These are phyloP conservation scores for Pseudomyrmex flavicornis DNA, from an alignment of 1,140 invertebrate species.

Conservation along the genomic window DNA sequence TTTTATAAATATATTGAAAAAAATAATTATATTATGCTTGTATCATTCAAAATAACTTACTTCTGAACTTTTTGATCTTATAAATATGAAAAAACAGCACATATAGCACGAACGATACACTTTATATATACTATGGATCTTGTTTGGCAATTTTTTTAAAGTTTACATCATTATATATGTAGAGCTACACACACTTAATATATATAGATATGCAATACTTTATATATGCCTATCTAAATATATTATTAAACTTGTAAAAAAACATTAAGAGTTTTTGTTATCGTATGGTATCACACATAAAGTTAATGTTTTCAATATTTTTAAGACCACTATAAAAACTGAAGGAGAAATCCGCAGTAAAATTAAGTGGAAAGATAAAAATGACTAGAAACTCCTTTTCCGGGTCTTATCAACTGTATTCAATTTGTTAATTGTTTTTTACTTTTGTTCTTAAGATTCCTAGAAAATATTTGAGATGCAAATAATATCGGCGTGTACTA, in stretches of 20 bases:
- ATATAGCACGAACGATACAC: slow-evolving; percentile 45
- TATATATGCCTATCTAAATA: slow-evolving; percentile 18
- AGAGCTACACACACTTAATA: background rate
- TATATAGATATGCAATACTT: slow-evolving; percentile 29
- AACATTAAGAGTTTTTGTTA: slow-evolving; percentile 20
- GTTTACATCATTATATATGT: background rate
- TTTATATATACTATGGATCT: slow-evolving; percentile 14
- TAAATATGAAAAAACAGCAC: slow-evolving; percentile 31
- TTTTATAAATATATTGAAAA: slow-evolving; percentile 20
- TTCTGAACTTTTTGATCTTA: slow-evolving; percentile 22
- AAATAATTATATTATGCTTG: slow-evolving; percentile 20
- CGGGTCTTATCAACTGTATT: slow-evolving; percentile 22
- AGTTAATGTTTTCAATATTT: slow-evolving; percentile 18
- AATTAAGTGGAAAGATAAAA: slow-evolving; percentile 48
- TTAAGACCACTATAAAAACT: slow-evolving; percentile 22
- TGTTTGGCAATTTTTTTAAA: slow-evolving; percentile 20
- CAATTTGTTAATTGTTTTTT: background rate
- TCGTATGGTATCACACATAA: background rate
- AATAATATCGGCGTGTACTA: background rate
- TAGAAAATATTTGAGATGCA: background rate
- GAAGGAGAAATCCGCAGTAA: background rate
- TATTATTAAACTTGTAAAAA: slow-evolving; percentile 32
- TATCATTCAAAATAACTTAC: slow-evolving; percentile 25
- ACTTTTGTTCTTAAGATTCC: background rate
- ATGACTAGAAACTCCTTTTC: slow-evolving; percentile 48